Evolutionary conservation across 2,888 invertebrate species (phyloP).

Genomic region (Cactoblastis cactorum): DNA sequence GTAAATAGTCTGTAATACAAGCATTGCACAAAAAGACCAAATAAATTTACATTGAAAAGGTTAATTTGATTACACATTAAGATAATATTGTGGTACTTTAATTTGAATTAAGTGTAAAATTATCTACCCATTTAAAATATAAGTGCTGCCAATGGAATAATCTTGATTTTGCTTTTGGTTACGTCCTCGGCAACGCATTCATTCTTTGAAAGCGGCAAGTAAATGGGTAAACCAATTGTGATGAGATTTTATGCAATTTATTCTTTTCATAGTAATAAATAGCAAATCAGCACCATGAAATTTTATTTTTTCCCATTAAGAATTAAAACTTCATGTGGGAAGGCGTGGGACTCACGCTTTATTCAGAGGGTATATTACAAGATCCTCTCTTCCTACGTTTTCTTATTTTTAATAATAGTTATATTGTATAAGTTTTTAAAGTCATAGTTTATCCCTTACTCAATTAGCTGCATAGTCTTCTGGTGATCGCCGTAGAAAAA

Average conservation of each 20-base stretch:
- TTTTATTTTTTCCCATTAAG: no score
- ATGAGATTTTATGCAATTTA: not conserved
- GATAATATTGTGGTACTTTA: not conserved
- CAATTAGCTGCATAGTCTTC: no score
- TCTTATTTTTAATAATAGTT: no score
- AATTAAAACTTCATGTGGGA: no score
- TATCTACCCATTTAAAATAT: not conserved
- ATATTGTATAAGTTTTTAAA: no score
- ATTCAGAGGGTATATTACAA: no score
- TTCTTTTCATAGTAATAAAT: not conserved
- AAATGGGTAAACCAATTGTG: not conserved
- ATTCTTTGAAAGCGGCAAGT: not conserved
- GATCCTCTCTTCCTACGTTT: no score
- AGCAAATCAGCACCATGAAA: not conserved
- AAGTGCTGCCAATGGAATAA: not conserved
- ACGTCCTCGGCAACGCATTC: not conserved
- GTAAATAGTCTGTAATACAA: not conserved
- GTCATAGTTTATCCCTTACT: no score
- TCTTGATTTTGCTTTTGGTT: constrained; percentile 1
- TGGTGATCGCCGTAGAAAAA: no score
- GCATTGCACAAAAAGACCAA: not conserved
- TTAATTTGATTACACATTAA: not conserved
- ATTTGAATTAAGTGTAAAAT: not conserved
- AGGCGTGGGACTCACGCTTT: no score
- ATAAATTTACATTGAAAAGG: not conserved